Evolutionary conservation across 2,797 vertebrate genomes (phyloP), one percentile per base, ranked within the genome.

Genomic region (Pseudomugil tenellus): DNA sequence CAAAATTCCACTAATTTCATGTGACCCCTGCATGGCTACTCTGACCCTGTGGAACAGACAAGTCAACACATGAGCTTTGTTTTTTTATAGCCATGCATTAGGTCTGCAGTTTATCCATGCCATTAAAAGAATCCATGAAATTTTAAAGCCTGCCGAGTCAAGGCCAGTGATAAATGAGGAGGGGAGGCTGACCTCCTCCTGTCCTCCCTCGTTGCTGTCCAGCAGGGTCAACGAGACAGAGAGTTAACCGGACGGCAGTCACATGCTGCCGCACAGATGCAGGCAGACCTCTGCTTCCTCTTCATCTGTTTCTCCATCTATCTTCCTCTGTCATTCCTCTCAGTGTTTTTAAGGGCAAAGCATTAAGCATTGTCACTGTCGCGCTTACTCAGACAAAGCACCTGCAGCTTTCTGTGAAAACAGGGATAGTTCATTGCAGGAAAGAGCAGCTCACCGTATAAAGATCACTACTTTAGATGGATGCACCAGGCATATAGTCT

Each of bases 211-310:
- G 1, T 72, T 13, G 57, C 62, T 37, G 23, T 72, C 64, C 51
- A 29, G 61, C 52, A 37, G 73, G 85, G 86, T 91, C 80, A 85
- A 34, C 51, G 55, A 46, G 62, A 84, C 66, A 70, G 46, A 76
- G 70, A 79, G 63, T 74, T 65, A 84, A 86, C 84, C 83, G 88
- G 89, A 91, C 78, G 66, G 63, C 69, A 52, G 83, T 90, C 84
- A 69, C 84, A 81, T 51, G 17, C 84, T 84, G 76, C 63, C 65
- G 29, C 85, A 82, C 93, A 94, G 93, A 94, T 94, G 93, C 89
- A 89, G 69, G 61, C 68, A 84, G 93, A 93, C 93, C 93, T 89
- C 86, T 85, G 85, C 66, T 89, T 90, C 90, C 90, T 92, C 74
- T 86, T 73, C 35, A 58, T 73, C 70, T 74, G 55, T 74, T 70